Base-by-base conservation (phyloP, 2,113 vertebrate species). In the Octodon degus region DNA sequence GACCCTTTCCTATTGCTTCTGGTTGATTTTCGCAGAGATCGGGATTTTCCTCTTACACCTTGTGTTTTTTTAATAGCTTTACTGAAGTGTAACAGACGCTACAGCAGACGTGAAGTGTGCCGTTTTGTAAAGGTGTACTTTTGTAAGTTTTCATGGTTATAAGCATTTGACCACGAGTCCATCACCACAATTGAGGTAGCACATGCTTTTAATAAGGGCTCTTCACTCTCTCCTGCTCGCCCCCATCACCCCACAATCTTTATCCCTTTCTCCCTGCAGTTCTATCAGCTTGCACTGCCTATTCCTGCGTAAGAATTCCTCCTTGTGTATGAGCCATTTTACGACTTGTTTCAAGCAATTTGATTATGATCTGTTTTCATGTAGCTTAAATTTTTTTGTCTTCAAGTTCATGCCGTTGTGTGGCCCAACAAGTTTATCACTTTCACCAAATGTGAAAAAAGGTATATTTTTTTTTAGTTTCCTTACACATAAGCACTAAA, bases 381-480 rank as follows among this genome's bases (percentile, higher is more conserved):
- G 16, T 47, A 62, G 25, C 62, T 90, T 13, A 14, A 16, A 22
- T 47, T 70, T 65, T 65, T 55, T 95, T 60, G 12, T 58, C 25
- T 62, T 81, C 47, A 63, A 43, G 37, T 40, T 85, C 58, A 68
- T 20, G 30, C 9, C 77, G 10, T 5, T 50, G 86, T 40, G 83
- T 53, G 55, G 24, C 55, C 84, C 8, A 62, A 27, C 47, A n/a
- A 20, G 80, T 62, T 58, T 82, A 76, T 25, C 37, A 7, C 47
- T 91, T 82, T 94, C 50, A 88, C 76, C 32, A 85, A 84, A 94
- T 93, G 47, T 47, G 25, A 84, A 79, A 87, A 53, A 17, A 2
- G 91, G 58, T 19, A n/a, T 17, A 8, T 86, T 89, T 72, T 77
- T 91, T 80, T 94, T 91, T 50, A 47, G 43, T 79, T 27, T 79